phyloP scores from a whole-genome alignment of 1,140 invertebrate species.

The Drosophila gunungcola region DNA sequence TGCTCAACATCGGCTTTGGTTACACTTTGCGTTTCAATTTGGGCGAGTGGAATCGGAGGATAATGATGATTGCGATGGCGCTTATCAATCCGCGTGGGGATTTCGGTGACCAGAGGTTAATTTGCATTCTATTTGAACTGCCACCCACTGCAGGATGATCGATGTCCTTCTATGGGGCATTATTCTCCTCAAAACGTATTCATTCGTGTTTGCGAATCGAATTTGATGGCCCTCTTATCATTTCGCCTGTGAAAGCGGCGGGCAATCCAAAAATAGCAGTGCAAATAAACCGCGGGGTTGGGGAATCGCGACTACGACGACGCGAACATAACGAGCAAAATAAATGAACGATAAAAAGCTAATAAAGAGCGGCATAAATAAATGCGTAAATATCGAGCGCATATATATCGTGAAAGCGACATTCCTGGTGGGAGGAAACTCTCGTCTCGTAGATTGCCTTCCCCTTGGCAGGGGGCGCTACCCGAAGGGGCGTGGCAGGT shows the following conservation, averaged over 20 bases:
- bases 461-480: conserved; percentile 8
- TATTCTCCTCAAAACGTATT: not conserved
- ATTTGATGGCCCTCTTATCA: conserved; percentile 6
- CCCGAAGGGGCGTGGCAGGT: conserved; percentile 1
- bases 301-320: conserved; percentile 19
- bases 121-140: conserved; percentile 39
- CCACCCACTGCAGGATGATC: conserved; percentile 18
- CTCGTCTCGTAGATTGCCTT: conserved; percentile 47
- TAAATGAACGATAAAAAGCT: conserved; percentile 81
- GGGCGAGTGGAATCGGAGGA: conserved; percentile 12
- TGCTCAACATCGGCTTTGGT: conserved; percentile 20
- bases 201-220: conserved; percentile 1
- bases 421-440: conserved; percentile 4
- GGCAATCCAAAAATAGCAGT: conserved; percentile 37
- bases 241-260: not conserved
- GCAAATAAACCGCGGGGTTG: conserved; percentile 35
- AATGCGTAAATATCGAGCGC: conserved; percentile 70
- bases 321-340: conserved; percentile 70
- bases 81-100: conserved; percentile 44
- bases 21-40: conserved; percentile 41
- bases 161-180: conserved; percentile 30
- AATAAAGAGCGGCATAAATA: conserved; percentile 80
- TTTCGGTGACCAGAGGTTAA: conserved; percentile 32
- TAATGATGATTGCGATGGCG: conserved; percentile 3
- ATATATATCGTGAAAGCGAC: conserved; percentile 34